Evolutionary conservation across 2,888 invertebrate species (phyloP).

Genomic region (Dasypolia templi): DNA sequence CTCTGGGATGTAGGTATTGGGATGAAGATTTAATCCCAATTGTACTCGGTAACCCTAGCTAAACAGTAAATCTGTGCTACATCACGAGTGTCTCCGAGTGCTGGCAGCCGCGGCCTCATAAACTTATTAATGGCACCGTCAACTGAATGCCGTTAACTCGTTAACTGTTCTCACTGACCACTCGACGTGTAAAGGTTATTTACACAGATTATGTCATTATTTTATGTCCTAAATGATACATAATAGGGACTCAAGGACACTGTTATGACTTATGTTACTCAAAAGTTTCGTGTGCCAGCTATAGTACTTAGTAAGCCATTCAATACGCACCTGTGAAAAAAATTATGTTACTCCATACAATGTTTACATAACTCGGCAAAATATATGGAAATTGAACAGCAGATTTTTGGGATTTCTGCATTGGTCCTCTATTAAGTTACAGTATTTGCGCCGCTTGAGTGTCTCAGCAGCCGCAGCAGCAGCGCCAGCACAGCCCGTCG

Average conservation of each 20-base stretch:
- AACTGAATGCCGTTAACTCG: slow-evolving; percentile 57
- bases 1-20: no score
- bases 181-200: slow-evolving; percentile 14
- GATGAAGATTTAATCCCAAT: no score
- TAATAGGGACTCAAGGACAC: background rate
- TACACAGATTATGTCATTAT: slow-evolving; percentile 29
- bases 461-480: no score
- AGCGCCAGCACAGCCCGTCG: no score
- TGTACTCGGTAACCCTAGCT: slow-evolving; percentile 46
- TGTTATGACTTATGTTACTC: background rate
- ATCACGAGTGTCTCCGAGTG: slow-evolving; percentile 36
- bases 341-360: background rate
- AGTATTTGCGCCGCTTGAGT: no score
- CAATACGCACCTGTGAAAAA: background rate
- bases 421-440: background rate
- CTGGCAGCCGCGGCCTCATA: slow-evolving; percentile 48
- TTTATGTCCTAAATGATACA: slow-evolving; percentile 32
- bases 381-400: background rate
- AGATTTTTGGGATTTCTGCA: background rate
- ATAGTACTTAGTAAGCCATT: background rate
- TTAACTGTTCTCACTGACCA: slow-evolving; percentile 58
- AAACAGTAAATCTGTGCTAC: slow-evolving; percentile 42
- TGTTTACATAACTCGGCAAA: background rate
- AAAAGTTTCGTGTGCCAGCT: background rate
- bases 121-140: slow-evolving; percentile 58